phyloP scores from a whole-genome alignment of 2,797 vertebrate genomes.

The Sebastes miniatus region DNA sequence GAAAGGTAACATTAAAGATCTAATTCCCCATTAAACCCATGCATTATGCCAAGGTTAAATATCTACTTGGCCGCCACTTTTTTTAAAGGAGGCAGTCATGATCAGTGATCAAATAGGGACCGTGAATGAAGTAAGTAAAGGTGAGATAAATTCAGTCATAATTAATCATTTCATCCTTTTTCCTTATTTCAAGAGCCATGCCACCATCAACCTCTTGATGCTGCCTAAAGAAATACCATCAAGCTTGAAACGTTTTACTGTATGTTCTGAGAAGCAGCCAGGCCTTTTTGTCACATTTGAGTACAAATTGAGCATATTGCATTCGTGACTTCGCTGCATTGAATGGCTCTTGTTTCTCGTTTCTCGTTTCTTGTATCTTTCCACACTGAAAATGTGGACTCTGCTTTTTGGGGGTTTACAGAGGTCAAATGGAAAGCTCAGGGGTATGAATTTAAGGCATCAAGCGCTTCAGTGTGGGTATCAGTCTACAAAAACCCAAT shows the following conservation, averaged over 20 bases:
- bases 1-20: too few relatives aligned
- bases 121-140: neutral
- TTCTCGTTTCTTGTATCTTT: neutral
- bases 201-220: neutral
- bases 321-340: neutral
- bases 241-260: neutral
- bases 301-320: neutral
- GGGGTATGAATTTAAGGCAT: neutral
- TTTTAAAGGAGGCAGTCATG: neutral
- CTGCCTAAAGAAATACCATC: neutral
- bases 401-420: neutral
- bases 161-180: neutral
- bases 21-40: too few relatives aligned
- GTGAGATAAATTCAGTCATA: neutral
- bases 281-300: neutral
- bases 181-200: neutral
- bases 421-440: constrained; percentile 18
- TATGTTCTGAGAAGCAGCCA: neutral
- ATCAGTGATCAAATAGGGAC: neutral
- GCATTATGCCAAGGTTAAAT: neutral
- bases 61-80: neutral
- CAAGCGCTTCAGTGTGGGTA: neutral
- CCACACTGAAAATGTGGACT: neutral
- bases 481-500: constrained; percentile 28
- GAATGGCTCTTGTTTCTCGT: neutral